Evolutionary conservation across 1,140 invertebrate genomes (phyloP), one percentile per base, ranked within the genome.

Genomic region (Leptoteleia sp.): DNA sequence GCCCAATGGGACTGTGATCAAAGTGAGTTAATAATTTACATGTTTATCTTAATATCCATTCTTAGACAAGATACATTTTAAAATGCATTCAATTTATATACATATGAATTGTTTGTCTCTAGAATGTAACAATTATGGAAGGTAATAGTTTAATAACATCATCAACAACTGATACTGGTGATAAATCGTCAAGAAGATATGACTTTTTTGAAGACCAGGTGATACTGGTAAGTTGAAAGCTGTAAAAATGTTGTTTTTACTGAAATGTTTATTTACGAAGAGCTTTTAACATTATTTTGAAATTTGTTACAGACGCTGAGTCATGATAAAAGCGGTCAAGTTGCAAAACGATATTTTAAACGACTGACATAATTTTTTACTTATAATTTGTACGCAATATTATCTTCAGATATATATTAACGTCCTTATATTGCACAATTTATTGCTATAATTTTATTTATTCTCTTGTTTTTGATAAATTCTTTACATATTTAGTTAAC

Each of bases 181-280:
- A 83, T 5, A 91, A 91, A 29, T 4, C 7, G 6, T 29, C 8
- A 85, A 83, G 91, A 45, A 90, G 89, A 57, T 93, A 92, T 72
- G 84, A 90, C 35, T 91, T 92, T 80, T 90, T 81, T 52, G 91
- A 92, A 61, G 89, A 91, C 13, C 89, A 90, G 76, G 87, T 91
- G 77, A 81, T 91, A 73, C 81, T 93, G 82, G 92, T 93, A 88
- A 33, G 61, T 40, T 29, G 6, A 1, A 8, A 7, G 22, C 6
- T 25, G n/a, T n/a, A n/a, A n/a, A n/a, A n/a, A n/a, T n/a, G n/a
- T n/a, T n/a, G n/a, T n/a, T n/a, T n/a, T n/a, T n/a, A n/a, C n/a
- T n/a, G n/a, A n/a, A n/a, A n/a, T n/a, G n/a, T n/a, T n/a, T n/a
- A n/a, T n/a, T n/a, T n/a, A n/a, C n/a, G n/a, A n/a, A n/a, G n/a